These are phyloP conservation scores for Cirrhinus molitorella DNA, from an alignment of 2,797 vertebrate genomes.

Conservation along the genomic window DNA sequence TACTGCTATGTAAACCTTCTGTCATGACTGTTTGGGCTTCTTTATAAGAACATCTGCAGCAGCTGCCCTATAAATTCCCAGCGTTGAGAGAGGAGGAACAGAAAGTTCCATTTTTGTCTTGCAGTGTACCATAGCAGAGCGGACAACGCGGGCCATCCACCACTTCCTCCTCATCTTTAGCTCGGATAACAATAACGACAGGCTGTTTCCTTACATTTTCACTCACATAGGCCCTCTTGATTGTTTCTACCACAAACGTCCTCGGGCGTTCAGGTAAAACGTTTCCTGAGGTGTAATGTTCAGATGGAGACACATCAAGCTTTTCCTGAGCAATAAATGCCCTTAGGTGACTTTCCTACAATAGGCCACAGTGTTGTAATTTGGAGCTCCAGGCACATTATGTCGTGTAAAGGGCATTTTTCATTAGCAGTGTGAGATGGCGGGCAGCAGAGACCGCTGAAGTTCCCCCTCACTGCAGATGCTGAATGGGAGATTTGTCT, in stretches of 20 bases:
- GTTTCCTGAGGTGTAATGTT: background rate
- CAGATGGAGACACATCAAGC: slow-evolving; percentile 10
- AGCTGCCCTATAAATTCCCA: slow-evolving; percentile 82
- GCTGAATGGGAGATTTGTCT: slow-evolving; percentile 78
- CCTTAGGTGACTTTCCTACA: slow-evolving; percentile 22
- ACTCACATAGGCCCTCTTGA: background rate
- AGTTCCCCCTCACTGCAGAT: slow-evolving; percentile 58
- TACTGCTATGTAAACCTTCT: slow-evolving; percentile 76
- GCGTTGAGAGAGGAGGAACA: slow-evolving; percentile 79
- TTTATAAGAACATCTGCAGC: slow-evolving; percentile 83
- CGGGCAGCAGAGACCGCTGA: slow-evolving; percentile 60
- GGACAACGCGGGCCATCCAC: slow-evolving; percentile 66
- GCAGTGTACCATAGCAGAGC: slow-evolving; percentile 77
- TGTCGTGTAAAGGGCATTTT: slow-evolving; percentile 30
- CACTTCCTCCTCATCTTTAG: slow-evolving; percentile 12
- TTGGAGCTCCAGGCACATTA: slow-evolving; percentile 25
- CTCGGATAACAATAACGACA: slow-evolving; percentile 7
- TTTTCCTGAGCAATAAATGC: slow-evolving; percentile 15
- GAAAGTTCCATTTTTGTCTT: slow-evolving; percentile 80
- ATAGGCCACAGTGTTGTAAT: slow-evolving; percentile 35
- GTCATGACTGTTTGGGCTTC: slow-evolving; percentile 81
- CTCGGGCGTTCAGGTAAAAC: background rate
- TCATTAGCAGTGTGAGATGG: slow-evolving; percentile 49
- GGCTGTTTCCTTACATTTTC: background rate
- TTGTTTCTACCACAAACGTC: slow-evolving; percentile 25